Evolutionary conservation across 2,888 invertebrate genomes (phyloP), one percentile per base, ranked within the genome.

Genomic region (Eremobia ochroleuca): DNA sequence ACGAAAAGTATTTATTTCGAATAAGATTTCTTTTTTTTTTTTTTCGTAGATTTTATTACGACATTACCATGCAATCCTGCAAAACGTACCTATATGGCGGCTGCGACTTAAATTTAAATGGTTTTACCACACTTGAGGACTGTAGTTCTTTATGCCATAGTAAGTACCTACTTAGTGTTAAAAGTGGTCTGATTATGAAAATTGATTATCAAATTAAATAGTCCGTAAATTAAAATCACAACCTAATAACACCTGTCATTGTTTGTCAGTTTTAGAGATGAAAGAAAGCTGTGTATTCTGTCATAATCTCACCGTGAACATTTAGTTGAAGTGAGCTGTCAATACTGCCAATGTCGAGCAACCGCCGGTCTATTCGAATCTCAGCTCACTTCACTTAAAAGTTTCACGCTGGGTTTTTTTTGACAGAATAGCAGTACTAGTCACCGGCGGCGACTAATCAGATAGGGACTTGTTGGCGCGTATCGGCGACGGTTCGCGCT

Each of bases 11-110:
- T 3, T n/a, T 34, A 11, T 40, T 18, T 58, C 1, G 2, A 13
- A 1, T 21, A 13, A 6, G 11, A 52, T 11, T 52, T 52, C 49
- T 52, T 21, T 21, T 49, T 49, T 52, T 52, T 0, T 9, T n/a
- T 34, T 46, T 37, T 64, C 43, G 1, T 49, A 80, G 80, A 21
- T 80, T 77, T 70, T 80, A 77, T 67, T 80, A 66, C 46, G 80
- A 80, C 40, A 4, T 46, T 31, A 15, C 8, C 2, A 61, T 83
- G 80, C 0, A 66, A 66, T 6, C 28, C 25, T 80, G 80, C 78
- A 70, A 61, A 28, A 70, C 80, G 11, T 49, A 25, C 40, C 1
- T 1, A 8, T 61, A 70, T 6, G 59, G 78, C 4, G 64, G 52
- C n/a, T 80, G 80, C 28, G 4, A 31, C 0, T 40, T 70, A 21